Base-by-base conservation (phyloP, 1,140 invertebrate species). In the Orius insidiosus region DNA sequence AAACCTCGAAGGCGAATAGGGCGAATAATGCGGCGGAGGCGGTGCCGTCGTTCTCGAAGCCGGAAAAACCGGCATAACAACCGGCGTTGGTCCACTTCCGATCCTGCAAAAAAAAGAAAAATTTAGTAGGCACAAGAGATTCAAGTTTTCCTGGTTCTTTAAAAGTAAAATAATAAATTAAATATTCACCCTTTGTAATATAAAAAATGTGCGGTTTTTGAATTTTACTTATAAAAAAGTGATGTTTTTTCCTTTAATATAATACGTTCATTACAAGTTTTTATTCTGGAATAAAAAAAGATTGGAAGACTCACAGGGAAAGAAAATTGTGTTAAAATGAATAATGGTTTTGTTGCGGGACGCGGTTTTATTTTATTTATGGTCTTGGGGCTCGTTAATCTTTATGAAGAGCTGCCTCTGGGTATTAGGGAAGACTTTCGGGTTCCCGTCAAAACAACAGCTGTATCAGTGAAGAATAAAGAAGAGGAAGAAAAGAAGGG, bases 1-100 rank as follows among this genome's bases (percentile, higher is more conserved):
- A 69, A 92, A 89, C 59, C 87, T 79, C 52, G 88, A 87, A 58
- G 83, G 83, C 52, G 84, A 87, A 66, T 83, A 85, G 53, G 77
- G 72, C 54, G 80, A 75, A 69, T 87, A 81, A 56, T 83, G 75
- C 40, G 78, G 75, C 54, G 77, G 73, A 43, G 75, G 71, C 51
- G 76, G 71, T 47, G 75, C 73, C 56, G 74, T 71, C 56, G 71
- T 70, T 58, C 76, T 69, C 53, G 78, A 68, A 53, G 80, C 68
- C 5, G 80, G 80, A 64, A 83, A 83, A 53, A 76, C 78, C 34
- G 81, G 79, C 75, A 85, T 82, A 38, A 80, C 78, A 56, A 82
- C 68, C 11, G 80, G 76, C 10, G 50, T 46, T n/a, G 40, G 38
- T 24, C 37, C 40, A 15, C 41, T 37, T 15, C 42, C 47, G 13